A percentile compares a stretch with the other conserved stretches of the same genome.
Evolutionary conservation across 2,797 vertebrate species (phyloP).

Genomic region (Cuniculus paca): DNA sequence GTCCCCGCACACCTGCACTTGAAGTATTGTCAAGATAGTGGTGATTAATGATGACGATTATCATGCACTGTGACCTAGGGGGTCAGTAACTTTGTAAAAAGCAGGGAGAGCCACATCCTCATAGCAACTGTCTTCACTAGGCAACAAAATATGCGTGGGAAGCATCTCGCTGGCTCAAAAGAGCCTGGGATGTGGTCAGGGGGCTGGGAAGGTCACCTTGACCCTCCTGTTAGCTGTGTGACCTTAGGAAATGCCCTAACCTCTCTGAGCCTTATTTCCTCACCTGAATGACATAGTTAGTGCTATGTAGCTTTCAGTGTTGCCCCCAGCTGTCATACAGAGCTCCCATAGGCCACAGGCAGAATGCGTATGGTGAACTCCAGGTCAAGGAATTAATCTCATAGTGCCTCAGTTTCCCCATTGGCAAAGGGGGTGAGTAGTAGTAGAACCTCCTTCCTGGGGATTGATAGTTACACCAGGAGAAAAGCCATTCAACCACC

Average conservation of each 20-base stretch:
- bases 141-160: background rate
- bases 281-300: background rate
- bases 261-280: conserved; percentile 29
- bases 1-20: background rate
- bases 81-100: conserved; percentile 8
- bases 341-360: background rate
- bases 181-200: background rate
- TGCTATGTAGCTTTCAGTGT: background rate
- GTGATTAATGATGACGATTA: background rate
- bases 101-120: background rate
- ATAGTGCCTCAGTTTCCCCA: background rate
- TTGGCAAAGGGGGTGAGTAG: background rate
- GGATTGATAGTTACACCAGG: background rate
- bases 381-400: background rate
- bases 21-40: background rate
- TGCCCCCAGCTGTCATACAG: background rate
- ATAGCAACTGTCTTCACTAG: background rate
- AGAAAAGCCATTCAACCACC: background rate
- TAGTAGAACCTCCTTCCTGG: background rate
- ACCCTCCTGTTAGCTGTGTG: background rate
- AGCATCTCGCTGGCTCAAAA: background rate
- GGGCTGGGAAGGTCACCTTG: background rate
- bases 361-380: background rate
- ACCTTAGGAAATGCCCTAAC: background rate
- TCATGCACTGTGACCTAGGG: background rate